Percentiles rank a stretch among this genome's conserved stretches.
Evolutionary conservation across 2,113 vertebrate genomes (phyloP).

Genomic region (Ibidorhyncha struthersii): DNA sequence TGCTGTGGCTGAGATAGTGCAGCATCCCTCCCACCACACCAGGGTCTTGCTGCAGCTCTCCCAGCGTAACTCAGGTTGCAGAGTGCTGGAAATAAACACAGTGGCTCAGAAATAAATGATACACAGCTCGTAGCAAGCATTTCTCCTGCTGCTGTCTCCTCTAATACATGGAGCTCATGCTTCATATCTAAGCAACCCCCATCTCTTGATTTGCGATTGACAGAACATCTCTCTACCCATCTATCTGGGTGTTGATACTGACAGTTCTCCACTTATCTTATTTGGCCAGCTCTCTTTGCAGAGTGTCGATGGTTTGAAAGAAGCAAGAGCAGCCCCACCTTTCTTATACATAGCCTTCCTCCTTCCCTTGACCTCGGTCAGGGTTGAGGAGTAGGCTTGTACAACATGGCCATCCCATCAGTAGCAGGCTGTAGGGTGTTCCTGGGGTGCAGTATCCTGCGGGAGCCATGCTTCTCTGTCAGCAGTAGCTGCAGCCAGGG

Average conservation of each 20-base stretch:
- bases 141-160: not conserved
- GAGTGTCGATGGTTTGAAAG: not conserved
- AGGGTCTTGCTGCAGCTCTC: not conserved
- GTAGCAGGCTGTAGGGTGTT: not conserved
- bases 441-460: not conserved
- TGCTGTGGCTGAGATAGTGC: not conserved
- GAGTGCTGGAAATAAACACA: not conserved
- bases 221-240: not conserved
- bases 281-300: not conserved
- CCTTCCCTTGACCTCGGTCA: not conserved
- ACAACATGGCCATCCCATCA: fast-evolving
- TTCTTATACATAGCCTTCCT: not conserved
- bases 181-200: not conserved
- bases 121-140: not conserved
- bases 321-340: not conserved
- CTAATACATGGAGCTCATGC: not conserved
- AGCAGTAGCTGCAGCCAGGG: not conserved
- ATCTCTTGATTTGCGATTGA: not conserved
- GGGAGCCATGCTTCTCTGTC: not conserved
- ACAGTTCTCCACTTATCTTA: not conserved
- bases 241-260: not conserved
- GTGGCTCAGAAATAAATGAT: not conserved
- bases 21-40: not conserved
- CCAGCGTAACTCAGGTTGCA: not conserved
- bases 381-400: not conserved